These are phyloP conservation scores for Mechanitis mazaeus DNA, from an alignment of 2,888 invertebrate genomes.

Conservation along the genomic window DNA sequence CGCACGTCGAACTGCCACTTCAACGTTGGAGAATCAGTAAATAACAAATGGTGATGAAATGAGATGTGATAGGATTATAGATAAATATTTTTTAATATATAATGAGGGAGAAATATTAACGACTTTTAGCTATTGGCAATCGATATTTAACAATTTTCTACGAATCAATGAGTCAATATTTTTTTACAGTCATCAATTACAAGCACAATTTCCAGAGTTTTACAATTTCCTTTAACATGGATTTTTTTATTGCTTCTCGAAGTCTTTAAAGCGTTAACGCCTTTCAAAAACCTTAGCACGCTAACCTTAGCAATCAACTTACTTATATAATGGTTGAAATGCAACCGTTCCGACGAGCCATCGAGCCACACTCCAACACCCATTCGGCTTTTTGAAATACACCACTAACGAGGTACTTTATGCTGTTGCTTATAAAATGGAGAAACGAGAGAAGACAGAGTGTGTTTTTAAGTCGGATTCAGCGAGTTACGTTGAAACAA, in stretches of 20 bases:
- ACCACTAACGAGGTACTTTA: constrained; percentile 61
- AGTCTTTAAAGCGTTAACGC: constrained; percentile 19
- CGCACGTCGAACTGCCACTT: too few relatives aligned
- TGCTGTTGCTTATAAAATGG: constrained; percentile 35
- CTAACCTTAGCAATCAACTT: constrained; percentile 44
- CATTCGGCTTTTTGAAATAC: constrained; percentile 56
- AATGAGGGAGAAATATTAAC: too few relatives aligned
- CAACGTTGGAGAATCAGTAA: too few relatives aligned
- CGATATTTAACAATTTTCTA: too few relatives aligned
- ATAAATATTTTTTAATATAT: too few relatives aligned
- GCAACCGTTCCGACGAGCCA: constrained; percentile 32
- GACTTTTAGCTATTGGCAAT: too few relatives aligned
- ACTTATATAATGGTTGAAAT: constrained; percentile 49
- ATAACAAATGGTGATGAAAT: too few relatives aligned
- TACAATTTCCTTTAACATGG: constrained; percentile 9
- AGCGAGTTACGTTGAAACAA: constrained; percentile 20
- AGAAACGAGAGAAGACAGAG: constrained; percentile 32
- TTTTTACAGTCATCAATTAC: too few relatives aligned
- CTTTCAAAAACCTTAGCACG: constrained; percentile 17
- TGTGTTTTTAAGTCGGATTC: constrained; percentile 23
- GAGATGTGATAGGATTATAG: too few relatives aligned
- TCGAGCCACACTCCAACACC: constrained; percentile 29
- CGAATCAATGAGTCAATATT: too few relatives aligned
- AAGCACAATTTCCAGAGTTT: constrained; percentile 5
- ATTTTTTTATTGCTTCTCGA: constrained; percentile 21